Evolutionary conservation across 2,113 vertebrate genomes (phyloP), one percentile per base, ranked within the genome.

Genomic region (Xyrauchen texanus): DNA sequence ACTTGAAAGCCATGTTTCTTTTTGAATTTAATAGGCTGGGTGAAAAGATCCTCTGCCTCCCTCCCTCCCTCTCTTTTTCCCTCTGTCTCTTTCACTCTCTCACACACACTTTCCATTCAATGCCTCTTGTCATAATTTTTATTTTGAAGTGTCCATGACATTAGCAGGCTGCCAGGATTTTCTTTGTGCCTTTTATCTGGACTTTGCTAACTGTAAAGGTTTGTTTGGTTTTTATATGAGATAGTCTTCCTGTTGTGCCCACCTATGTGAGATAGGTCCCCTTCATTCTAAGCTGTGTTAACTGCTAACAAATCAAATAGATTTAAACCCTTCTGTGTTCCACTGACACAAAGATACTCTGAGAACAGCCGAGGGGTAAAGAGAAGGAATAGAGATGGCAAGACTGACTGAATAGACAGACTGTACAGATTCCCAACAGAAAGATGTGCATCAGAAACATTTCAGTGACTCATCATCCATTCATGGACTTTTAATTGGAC

Each of bases 81-180:
- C 5, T 58, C 12, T 66, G n/a, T 63, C 16, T 2, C n/a, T n/a
- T n/a, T n/a, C n/a, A n/a, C n/a, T n/a, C n/a, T n/a, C n/a, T n/a
- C n/a, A n/a, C n/a, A n/a, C n/a, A n/a, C n/a, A n/a, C n/a, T n/a
- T n/a, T n/a, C n/a, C n/a, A n/a, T n/a, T n/a, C n/a, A n/a, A n/a
- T n/a, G n/a, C n/a, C n/a, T n/a, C n/a, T n/a, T n/a, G n/a, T n/a
- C n/a, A n/a, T 61, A 7, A 63, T 42, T 51, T 52, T 34, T 9
- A 34, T 51, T 74, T 75, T 21, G 72, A 75, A 8, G 9, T 63
- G 58, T 42, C 16, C 60, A 62, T 72, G 67, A 78, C 82, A 74
- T 84, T 81, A 75, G 62, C 63, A 49, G 0, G 15, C 57, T 9
- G n/a, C n/a, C n/a, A 69, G 51, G 44, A n/a, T 8, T 6, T 53